These are phyloP conservation scores for Epizoanthus ramosus DNA, from an alignment of 92 coral and sea anemone genomes.

Conservation along the genomic window DNA sequence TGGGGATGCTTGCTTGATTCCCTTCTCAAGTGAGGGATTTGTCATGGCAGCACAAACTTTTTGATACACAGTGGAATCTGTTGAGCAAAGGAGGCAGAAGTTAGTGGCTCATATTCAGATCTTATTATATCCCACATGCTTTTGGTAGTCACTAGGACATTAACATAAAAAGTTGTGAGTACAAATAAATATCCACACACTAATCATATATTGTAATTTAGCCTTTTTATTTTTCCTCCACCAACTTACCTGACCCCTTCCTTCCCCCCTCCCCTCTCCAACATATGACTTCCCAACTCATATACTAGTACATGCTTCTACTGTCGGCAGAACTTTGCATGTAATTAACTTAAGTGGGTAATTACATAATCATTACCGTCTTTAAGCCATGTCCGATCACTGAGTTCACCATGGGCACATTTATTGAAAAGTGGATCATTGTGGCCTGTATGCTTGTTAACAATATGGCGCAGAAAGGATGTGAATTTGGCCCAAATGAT, in stretches of 20 bases:
- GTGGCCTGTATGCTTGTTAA: constrained; percentile 49
- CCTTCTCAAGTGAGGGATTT: constrained; percentile 29
- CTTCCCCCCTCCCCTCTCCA: constrained; percentile 3
- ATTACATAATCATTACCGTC: constrained; percentile 27
- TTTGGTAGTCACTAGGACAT: constrained; percentile 5
- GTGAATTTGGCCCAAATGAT: constrained; percentile 69
- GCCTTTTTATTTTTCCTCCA: constrained; percentile 15
- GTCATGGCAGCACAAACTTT: constrained; percentile 56
- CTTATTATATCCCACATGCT: neutral
- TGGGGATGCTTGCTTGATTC: constrained; percentile 57
- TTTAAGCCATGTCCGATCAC: constrained; percentile 28
- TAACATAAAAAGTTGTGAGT: constrained; percentile 15
- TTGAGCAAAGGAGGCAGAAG: constrained; percentile 3
- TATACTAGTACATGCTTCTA: constrained; percentile 13
- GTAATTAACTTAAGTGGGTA: constrained; percentile 23
- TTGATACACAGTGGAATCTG: constrained; percentile 55
- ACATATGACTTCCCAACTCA: constrained; percentile 9
- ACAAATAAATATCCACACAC: constrained; percentile 26
- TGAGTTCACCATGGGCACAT: constrained; percentile 67
- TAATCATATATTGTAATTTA: constrained; percentile 10
- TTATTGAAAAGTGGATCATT: constrained; percentile 56
- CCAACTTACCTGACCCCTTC: constrained; percentile 1
- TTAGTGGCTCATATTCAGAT: constrained; percentile 17
- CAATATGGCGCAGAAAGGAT: constrained; percentile 66
- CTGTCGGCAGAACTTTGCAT: constrained; percentile 23